A percentile compares a stretch with the other conserved stretches of the same genome.
Evolutionary conservation across 2,113 vertebrate genomes (phyloP).

Genomic region (Ploceus nigricollis): DNA sequence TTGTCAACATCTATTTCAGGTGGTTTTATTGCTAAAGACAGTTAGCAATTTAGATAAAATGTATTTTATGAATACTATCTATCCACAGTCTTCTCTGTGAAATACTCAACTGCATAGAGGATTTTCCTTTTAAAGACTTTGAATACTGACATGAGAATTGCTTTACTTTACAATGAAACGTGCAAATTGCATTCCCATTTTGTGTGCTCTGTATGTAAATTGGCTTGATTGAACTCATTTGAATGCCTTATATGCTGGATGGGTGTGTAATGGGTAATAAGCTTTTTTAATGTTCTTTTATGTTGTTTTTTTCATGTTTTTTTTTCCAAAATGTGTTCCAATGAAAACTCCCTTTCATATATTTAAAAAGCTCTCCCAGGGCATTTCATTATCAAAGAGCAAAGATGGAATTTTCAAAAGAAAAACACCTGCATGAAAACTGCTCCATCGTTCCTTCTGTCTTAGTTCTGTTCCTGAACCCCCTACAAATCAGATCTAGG

Average conservation of each 20-base stretch:
- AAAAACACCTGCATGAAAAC: not conserved
- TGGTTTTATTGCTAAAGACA: constrained; percentile 41
- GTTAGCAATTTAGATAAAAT: constrained; percentile 50
- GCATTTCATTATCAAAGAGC: not conserved
- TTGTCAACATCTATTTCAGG: constrained; percentile 44
- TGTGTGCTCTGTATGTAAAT: constrained; percentile 14
- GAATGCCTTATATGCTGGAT: not conserved
- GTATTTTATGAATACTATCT: constrained; percentile 54
- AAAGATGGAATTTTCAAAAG: not conserved
- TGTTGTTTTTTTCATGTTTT: not conserved
- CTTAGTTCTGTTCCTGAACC: not conserved
- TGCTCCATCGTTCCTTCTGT: not conserved
- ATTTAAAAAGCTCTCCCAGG: not conserved
- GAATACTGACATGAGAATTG: constrained; percentile 33
- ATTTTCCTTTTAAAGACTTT: constrained; percentile 36
- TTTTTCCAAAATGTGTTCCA: not conserved
- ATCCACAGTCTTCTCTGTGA: constrained; percentile 8
- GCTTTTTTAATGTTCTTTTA: not conserved
- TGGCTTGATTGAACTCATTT: not conserved
- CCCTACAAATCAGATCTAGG: not conserved
- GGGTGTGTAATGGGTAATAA: constrained; percentile 1
- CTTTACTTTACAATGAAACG: constrained; percentile 31
- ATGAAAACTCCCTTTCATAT: not conserved
- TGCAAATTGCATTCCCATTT: constrained; percentile 1
- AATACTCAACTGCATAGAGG: not conserved